Conservation (phyloP, 1,140 invertebrate genomes). For the Tetramorium parvispinum region DNA sequence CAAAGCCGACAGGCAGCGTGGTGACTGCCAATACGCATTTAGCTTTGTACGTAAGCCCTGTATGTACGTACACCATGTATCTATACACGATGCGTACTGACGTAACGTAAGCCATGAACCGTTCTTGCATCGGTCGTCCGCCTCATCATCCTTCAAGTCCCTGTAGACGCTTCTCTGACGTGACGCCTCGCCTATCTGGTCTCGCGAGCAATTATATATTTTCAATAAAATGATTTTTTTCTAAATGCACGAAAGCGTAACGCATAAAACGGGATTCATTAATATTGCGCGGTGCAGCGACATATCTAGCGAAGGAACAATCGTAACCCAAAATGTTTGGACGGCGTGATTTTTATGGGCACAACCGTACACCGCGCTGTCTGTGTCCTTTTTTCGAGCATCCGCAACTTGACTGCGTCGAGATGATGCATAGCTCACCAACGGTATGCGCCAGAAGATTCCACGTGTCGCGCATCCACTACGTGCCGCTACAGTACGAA, state of each 20-base stretch:
- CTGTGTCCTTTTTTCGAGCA: constrained; percentile 10
- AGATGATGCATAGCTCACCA: constrained; percentile 62
- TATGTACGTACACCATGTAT: constrained; percentile 31
- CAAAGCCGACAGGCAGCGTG: constrained; percentile 40
- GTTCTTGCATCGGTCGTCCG: constrained; percentile 11
- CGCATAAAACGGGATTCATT: background rate
- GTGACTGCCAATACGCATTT: constrained; percentile 67
- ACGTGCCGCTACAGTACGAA: constrained; percentile 60
- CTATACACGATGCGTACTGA: constrained; percentile 19
- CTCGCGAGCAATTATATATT: background rate
- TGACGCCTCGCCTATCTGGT: background rate
- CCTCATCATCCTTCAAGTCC: too few species aligned
- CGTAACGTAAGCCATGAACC: constrained; percentile 7
- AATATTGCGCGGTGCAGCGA: background rate
- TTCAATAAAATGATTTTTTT: background rate
- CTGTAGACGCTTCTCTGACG: background rate
- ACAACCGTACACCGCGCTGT: background rate
- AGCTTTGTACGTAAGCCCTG: constrained; percentile 59
- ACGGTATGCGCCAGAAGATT: constrained; percentile 68
- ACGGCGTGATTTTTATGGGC: constrained; percentile 36
- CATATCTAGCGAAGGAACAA: background rate
- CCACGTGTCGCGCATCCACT: constrained; percentile 63
- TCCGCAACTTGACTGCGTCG: constrained; percentile 54
- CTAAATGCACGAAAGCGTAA: background rate
- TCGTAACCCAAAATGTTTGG: constrained; percentile 1